Base-by-base conservation (phyloP, 2,888 invertebrate genomes). In the Xanthorhoe spadicearia region DNA sequence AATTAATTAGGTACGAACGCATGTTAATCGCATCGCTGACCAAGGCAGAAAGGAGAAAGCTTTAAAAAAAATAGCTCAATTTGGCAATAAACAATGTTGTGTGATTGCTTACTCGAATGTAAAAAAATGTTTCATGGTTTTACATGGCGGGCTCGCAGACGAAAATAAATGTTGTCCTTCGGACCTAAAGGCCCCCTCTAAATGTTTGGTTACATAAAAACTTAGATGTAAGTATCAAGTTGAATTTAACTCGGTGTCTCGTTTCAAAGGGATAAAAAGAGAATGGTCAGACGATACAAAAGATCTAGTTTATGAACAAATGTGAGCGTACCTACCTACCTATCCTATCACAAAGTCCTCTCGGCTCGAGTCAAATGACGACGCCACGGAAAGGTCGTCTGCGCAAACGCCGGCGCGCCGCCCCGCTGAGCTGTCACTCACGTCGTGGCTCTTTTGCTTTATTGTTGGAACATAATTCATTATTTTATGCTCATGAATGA, bases 371-470 rank as follows among this genome's bases (percentile, higher is more conserved):
- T 61, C 60, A 66, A 64, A 61, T 52, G 66, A 61, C 67, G 55
- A 64, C 50, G 58, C 13, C 59, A 49, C 59, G 61, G 69, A 68
- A 70, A 74, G 71, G 70, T 71, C 69, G 73, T 75, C 68, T 71
- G 68, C 73, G 74, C 76, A 77, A 62, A 67, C 80, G 81, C 81
- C 79, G 79, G 74, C 67, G 18, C 83, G 81, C 62, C 72, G 70
- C 74, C 69, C 72, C 71, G 69, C 70, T 38, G 64, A 66, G 74
- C 77, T 79, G 79, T 82, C 82, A 80, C 77, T 83, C 80, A 80
- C n/a, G n/a, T n/a, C 77, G 76, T 79, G 74, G 72, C 69, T 65
- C 68, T 69, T 68, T 58, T 57, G 62, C 52, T 64, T 56, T 53
- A 58, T 43, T 43, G 38, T 43, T 43, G 38, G 13, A 38, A 38